A percentile compares a stretch with the other conserved stretches of the same genome.
Conservation (phyloP, 2,888 invertebrate genomes). For the Epinotia ramella region DNA sequence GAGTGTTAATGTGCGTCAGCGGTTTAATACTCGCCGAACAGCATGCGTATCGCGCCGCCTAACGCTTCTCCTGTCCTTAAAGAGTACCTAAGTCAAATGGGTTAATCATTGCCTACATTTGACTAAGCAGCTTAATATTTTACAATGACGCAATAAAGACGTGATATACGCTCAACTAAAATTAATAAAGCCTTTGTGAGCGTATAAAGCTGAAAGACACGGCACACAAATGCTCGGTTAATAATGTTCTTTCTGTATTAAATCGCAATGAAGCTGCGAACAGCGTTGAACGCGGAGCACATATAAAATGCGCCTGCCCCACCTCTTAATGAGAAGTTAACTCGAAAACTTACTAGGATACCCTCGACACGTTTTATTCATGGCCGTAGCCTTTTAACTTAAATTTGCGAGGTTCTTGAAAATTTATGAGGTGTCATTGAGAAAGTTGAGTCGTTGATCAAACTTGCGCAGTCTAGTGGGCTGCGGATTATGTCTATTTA, state of each 20-base stretch:
- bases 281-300: conserved; percentile 35
- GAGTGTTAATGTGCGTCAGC: too few relatives aligned
- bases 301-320: conserved; percentile 49
- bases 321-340: conserved; percentile 67
- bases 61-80: too few relatives aligned
- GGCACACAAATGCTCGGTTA: conserved; percentile 30
- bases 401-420: conserved; percentile 62
- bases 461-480: conserved; percentile 59
- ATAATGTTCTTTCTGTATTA: conserved; percentile 43
- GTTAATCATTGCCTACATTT: too few relatives aligned
- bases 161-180: conserved; percentile 4
- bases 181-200: conserved; percentile 9
- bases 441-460: conserved; percentile 72
- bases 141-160: neutral
- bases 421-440: conserved; percentile 73
- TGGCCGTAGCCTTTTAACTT: conserved; percentile 64
- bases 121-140: neutral
- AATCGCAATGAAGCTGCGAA: conserved; percentile 31
- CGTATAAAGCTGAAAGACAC: conserved; percentile 22
- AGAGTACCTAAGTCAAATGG: too few relatives aligned
- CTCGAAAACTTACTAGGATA: conserved; percentile 65
- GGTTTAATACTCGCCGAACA: too few relatives aligned
- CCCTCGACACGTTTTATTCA: conserved; percentile 71
- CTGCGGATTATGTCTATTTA: conserved; percentile 62
- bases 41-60: too few relatives aligned